Evolutionary conservation across 2,113 vertebrate genomes (phyloP).

Genomic region (Gila orcuttii): DNA sequence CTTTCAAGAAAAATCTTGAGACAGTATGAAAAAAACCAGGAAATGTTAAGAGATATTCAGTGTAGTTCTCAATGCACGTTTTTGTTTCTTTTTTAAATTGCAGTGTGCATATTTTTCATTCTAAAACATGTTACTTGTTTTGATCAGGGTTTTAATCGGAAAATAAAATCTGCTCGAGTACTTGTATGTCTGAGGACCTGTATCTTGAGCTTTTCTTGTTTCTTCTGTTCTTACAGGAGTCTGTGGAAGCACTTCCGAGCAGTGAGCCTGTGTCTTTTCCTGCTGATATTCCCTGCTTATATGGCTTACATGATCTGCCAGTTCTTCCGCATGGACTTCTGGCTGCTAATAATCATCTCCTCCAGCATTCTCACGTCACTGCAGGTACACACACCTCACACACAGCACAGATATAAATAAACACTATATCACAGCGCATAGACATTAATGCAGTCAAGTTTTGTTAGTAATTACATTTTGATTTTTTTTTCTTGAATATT

Average conservation of each 20-base stretch:
- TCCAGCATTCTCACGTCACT: constrained; percentile 97
- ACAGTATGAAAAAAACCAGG: not conserved
- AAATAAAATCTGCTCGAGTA: not conserved
- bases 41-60: not conserved
- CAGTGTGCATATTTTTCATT: not conserved
- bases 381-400: constrained; percentile 79
- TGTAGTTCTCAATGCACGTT: not conserved
- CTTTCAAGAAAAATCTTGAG: not conserved
- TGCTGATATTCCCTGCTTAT: constrained; percentile 94
- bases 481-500: no score
- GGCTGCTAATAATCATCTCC: constrained; percentile 98
- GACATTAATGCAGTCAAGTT: not conserved
- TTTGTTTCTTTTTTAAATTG: not conserved
- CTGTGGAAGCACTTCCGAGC: constrained; percentile 98
- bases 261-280: constrained; percentile 91
- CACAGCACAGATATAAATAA: not conserved
- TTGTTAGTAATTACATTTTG: not conserved
- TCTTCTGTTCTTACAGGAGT: constrained; percentile 78
- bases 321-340: constrained; percentile 99
- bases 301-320: constrained; percentile 99
- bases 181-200: not conserved
- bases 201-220: not conserved
- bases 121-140: not conserved
- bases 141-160: not conserved
- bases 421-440: not conserved